Conservation (phyloP, 2,113 vertebrate species). For the Hyla sarda region DNA sequence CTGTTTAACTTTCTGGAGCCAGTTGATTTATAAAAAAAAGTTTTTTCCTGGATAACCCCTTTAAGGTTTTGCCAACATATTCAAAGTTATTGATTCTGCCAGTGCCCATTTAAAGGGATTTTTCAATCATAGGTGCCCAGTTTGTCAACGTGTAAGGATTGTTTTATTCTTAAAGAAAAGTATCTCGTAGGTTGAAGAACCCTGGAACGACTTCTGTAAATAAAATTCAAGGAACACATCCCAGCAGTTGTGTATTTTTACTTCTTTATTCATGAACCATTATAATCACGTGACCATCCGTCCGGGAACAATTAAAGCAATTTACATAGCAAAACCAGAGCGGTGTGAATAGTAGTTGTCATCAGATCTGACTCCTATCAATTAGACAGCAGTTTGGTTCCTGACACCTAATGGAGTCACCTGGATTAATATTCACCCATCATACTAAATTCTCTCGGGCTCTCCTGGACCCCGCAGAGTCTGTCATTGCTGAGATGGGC, state of each 20-base stretch:
- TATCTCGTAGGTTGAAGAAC: no score
- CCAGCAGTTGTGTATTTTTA: not conserved
- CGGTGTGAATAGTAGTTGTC: not conserved
- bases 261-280: not conserved
- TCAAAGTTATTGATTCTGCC: no score
- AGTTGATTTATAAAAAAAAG: no score
- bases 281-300: not conserved
- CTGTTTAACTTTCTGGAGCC: no score
- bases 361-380: not conserved
- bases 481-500: not conserved
- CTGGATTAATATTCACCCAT: not conserved
- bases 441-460: not conserved
- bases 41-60: no score
- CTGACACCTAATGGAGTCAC: not conserved
- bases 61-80: no score
- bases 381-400: not conserved
- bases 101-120: no score
- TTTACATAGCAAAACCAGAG: not conserved
- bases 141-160: no score
- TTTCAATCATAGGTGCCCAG: no score
- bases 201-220: no score
- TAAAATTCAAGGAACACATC: not conserved
- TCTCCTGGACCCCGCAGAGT: not conserved
- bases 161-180: no score
- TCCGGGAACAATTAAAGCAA: not conserved